Base-by-base conservation (phyloP, 2,113 vertebrate genomes). In the Oplegnathus fasciatus region DNA sequence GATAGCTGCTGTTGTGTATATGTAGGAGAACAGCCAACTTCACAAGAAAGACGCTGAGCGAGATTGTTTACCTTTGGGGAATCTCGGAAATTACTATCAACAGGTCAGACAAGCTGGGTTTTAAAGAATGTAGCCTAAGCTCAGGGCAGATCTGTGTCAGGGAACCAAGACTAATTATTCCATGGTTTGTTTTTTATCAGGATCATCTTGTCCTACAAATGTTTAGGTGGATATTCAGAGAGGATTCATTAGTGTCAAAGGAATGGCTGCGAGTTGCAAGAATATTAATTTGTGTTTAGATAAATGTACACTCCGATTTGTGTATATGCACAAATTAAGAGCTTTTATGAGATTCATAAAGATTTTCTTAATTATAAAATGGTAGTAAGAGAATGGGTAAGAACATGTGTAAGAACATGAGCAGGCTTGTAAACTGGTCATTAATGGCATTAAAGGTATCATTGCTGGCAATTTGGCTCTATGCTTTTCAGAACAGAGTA, bases 11-110 rank as follows among this genome's bases (percentile, higher is more conserved):
- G 26, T 82, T 77, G 54, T 87, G 83, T 89, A 83, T 77, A 88
- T 91, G 88, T 94, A 90, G 90, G 93, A 94, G 34, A 75, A 52
- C 34, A 71, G 91, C 91, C 93, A 93, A 86, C 48, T 74, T 66
- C n/a, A 54, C 28, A 60, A 66, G 79, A 84, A 78, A 78, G 48
- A 85, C 2, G 14, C 42, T 32, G 60, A 74, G 28, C 42, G 20
- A 80, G 44, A 10, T 14, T 88, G 79, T 90, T 94, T 93, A 81
- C 55, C 44, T 85, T 48, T 42, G 17, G 77, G 24, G 52, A 58
- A 75, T 75, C 75, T 70, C 13, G 13, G 60, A 90, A 84, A 89
- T 83, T 2, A 72, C 61, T 44, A 75, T 84, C 75, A 71, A 34
- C 57, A 65, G 62, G 78, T 72, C 79, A 89, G 85, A 93, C 77